Base-by-base conservation (phyloP, 2,888 invertebrate species). In the Xanthia togata region DNA sequence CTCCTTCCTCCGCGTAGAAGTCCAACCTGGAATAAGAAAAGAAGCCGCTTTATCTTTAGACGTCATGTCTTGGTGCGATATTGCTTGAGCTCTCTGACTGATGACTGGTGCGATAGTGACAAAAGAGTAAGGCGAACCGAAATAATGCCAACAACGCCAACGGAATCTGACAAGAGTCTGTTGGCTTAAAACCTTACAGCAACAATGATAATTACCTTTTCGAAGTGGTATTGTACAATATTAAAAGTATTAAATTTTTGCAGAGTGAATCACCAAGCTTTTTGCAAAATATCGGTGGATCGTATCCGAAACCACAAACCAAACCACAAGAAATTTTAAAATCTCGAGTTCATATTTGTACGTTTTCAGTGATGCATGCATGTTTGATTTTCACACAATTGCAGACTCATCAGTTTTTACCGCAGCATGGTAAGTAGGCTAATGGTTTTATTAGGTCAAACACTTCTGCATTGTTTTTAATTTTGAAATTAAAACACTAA, bases 1-100 rank as follows among this genome's bases (percentile, higher is more conserved):
- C 98, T 80, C 97, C 97, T 89, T 98, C 98, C 72, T 97, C 97
- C 0, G 97, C 97, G 92, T 97, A 98, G 92, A 98, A 98, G 93
- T 98, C 98, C 88, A 98, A 91, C 9, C 98, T 98, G 94, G 8
- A 94, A 94, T 38, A 31, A 31, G 8, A 69, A 38, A 72, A 77
- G 26, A n/a, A 8, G 6, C 60, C 69, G 65, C 64, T 73, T 63
- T 70, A 70, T 72, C 71, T 82, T 70, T n/a, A 63, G 50, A 65
- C 23, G 9, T 59, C 44, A 64, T 47, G 2, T 53, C 47, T 68
- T 38, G 11, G 14, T 63, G 17, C n/a, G 0, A 50, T 26, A 53
- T n/a, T n/a, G n/a, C n/a, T n/a, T n/a, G n/a, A n/a, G n/a, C n/a
- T n/a, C n/a, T n/a, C n/a, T n/a, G n/a, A n/a, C n/a, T n/a, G n/a